Conservation (phyloP, 2,888 invertebrate species). For the Deilephila elpenor region DNA sequence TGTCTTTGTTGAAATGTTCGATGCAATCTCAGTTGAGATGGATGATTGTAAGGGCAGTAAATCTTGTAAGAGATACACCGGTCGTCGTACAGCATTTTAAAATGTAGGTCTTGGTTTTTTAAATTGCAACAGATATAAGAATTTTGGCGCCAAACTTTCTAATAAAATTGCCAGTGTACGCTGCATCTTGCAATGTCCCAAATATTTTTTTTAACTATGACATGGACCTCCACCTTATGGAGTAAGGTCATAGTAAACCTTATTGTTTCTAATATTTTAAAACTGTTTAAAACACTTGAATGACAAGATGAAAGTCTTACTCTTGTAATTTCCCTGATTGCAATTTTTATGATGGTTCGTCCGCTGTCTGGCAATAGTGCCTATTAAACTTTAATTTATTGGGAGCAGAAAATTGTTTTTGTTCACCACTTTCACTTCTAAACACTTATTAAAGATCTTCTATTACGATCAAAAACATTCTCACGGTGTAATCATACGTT, state of each 20-base stretch:
- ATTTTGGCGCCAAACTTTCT: neutral
- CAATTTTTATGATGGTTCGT: neutral
- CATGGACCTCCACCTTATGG: too few relatives aligned
- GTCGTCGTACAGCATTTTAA: neutral
- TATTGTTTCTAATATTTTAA: too few relatives aligned
- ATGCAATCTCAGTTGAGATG: conserved; percentile 12
- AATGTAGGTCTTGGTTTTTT: conserved; percentile 18
- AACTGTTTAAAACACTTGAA: too few relatives aligned
- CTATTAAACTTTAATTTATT: neutral
- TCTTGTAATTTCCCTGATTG: too few relatives aligned
- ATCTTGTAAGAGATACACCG: neutral
- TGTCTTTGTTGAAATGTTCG: neutral
- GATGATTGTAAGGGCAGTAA: neutral
- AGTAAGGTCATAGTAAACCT: too few relatives aligned
- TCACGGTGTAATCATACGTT: conserved; percentile 15
- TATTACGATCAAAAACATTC: conserved; percentile 19
- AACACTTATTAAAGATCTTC: neutral
- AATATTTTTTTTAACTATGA: neutral
- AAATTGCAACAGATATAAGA: neutral
- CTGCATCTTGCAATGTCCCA: neutral
- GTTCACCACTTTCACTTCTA: neutral
- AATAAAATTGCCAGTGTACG: neutral
- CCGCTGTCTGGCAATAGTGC: neutral
- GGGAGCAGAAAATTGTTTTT: neutral
- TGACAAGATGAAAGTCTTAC: too few relatives aligned